These are phyloP conservation scores for Aurelia aurita complex sp. Pacific DNA, from an alignment of 30 jellyfish, hydroid and myxozoan genomes.

Conservation along the genomic window DNA sequence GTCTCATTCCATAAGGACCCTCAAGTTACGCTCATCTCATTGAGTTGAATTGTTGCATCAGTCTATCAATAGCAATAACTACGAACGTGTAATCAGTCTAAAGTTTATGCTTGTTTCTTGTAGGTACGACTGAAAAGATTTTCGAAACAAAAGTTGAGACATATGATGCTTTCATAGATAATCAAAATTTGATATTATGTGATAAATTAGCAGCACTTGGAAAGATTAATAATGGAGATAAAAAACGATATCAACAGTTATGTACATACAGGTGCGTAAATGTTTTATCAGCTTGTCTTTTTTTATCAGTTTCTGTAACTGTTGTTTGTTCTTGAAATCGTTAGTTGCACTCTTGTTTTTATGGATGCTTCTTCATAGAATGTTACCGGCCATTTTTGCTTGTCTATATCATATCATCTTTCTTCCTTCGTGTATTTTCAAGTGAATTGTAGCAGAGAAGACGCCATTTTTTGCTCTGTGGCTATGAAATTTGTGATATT, in stretches of 20 bases:
- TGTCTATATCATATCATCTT: no score
- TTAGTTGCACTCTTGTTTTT: no score
- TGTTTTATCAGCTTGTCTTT: slow-evolving; percentile 8
- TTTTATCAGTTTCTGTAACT: neutral
- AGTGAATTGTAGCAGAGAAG: no score
- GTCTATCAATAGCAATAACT: no score
- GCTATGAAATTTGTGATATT: no score
- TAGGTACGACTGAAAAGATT: slow-evolving; percentile 95
- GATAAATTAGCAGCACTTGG: slow-evolving; percentile 57
- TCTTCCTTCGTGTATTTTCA: no score
- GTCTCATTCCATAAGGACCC: neutral
- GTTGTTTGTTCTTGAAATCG: no score
- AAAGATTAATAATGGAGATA: slow-evolving; percentile 65
- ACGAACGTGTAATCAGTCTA: no score
- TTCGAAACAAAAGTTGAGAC: slow-evolving; percentile 68
- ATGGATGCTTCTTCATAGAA: no score
- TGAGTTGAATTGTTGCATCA: no score
- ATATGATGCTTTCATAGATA: slow-evolving; percentile 84
- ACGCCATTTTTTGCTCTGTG: no score
- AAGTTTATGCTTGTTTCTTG: neutral
- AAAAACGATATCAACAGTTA: slow-evolving; percentile 69
- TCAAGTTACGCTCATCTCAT: neutral
- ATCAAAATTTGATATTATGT: slow-evolving; percentile 64
- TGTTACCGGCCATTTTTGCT: no score
- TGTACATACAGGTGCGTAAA: slow-evolving; percentile 73